These are phyloP conservation scores for Chiloscyllium plagiosum DNA, from an alignment of 2,113 vertebrate species.

Conservation along the genomic window DNA sequence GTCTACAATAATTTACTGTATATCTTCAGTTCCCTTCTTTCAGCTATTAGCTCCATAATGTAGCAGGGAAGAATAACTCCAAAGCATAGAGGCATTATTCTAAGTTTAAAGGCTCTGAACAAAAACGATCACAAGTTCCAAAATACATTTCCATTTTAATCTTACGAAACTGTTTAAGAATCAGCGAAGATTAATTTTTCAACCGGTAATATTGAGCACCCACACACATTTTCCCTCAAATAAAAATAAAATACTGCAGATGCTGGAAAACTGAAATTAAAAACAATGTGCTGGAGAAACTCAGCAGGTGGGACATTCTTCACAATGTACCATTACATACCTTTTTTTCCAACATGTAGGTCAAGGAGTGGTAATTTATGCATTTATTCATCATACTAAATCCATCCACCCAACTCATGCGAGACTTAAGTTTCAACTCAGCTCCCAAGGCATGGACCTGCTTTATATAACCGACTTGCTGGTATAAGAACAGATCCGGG, in stretches of 20 bases:
- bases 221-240: too few species aligned
- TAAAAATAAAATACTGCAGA: too few species aligned
- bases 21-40: not conserved
- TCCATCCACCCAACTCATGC: not conserved
- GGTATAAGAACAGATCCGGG: not conserved
- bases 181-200: not conserved
- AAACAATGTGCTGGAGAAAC: too few species aligned
- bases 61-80: not conserved
- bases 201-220: too few species aligned
- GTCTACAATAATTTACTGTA: not conserved
- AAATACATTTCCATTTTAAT: not conserved
- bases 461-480: not conserved
- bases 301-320: too few species aligned
- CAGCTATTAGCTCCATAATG: not conserved
- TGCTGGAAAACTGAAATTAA: too few species aligned
- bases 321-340: not conserved
- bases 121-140: not conserved
- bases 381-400: not conserved
- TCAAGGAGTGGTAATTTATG: not conserved
- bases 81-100: not conserved
- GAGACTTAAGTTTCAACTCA: not conserved
- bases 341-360: not conserved
- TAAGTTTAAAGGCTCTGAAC: not conserved
- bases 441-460: not conserved
- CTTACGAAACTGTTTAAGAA: not conserved